Evolutionary conservation across 2,888 invertebrate genomes (phyloP).

Genomic region (Athalia cordata): DNA sequence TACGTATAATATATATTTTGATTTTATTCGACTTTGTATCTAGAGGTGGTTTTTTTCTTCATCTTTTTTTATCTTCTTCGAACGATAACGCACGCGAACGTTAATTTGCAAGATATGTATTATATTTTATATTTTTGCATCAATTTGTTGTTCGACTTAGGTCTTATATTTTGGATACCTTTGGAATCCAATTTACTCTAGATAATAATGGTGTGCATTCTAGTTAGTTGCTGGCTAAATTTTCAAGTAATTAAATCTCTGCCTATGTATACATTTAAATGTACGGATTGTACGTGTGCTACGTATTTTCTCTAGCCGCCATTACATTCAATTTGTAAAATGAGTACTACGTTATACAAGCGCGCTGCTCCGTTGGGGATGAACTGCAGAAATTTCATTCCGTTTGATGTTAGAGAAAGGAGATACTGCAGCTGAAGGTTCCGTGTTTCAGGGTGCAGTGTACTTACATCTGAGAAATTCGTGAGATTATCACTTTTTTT

Average conservation of each 20-base stretch:
- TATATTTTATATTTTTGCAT: neutral
- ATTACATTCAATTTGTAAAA: slow-evolving; percentile 34
- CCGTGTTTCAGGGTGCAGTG: too few species aligned
- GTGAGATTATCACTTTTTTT: too few species aligned
- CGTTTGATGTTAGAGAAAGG: neutral
- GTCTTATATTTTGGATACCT: neutral
- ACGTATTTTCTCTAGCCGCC: slow-evolving; percentile 10
- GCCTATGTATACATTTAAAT: slow-evolving; percentile 8
- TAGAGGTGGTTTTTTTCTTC: too few species aligned
- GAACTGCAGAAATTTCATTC: slow-evolving; percentile 34
- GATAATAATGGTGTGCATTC: slow-evolving; percentile 2
- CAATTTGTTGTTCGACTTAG: neutral
- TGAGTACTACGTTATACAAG: slow-evolving; percentile 1
- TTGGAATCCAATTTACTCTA: too few species aligned
- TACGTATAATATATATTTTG: too few species aligned
- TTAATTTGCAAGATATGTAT: neutral
- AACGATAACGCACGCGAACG: too few species aligned
- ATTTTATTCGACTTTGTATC: too few species aligned
- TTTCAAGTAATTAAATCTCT: slow-evolving; percentile 36
- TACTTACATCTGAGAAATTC: too few species aligned
- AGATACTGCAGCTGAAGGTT: too few species aligned
- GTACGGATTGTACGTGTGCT: neutral
- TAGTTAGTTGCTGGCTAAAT: slow-evolving; percentile 13
- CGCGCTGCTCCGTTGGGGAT: slow-evolving; percentile 10
- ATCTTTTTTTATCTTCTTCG: too few species aligned